phyloP scores from a whole-genome alignment of 2,113 vertebrate genomes.

The Macquaria australasica region DNA sequence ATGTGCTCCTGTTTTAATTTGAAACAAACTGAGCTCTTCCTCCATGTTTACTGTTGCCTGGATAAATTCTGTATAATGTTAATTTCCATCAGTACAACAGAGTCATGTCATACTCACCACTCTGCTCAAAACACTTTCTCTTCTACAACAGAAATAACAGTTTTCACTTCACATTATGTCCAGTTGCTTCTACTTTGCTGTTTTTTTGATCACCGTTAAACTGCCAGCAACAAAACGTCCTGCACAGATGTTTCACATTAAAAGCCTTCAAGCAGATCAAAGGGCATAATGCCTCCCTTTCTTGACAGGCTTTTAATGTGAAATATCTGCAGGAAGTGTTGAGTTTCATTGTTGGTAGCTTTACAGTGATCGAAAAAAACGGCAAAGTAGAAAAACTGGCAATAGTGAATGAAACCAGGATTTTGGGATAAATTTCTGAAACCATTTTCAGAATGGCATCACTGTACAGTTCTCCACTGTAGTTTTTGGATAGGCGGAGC shows the following conservation, averaged over 20 bases:
- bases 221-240: not conserved
- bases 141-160: too few relatives aligned
- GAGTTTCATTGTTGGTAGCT: too few relatives aligned
- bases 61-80: too few relatives aligned
- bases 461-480: not conserved
- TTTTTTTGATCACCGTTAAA: not conserved
- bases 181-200: not conserved
- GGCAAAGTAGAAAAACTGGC: not conserved
- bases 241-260: conserved; percentile 1
- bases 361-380: not conserved
- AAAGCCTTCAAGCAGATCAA: not conserved
- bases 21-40: too few relatives aligned
- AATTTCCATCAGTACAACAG: too few relatives aligned
- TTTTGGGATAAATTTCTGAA: too few relatives aligned
- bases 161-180: not conserved
- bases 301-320: not conserved
- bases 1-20: too few relatives aligned
- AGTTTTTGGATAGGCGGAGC: too few relatives aligned
- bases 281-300: not conserved
- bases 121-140: too few relatives aligned
- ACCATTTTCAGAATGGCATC: too few relatives aligned
- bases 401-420: not conserved
- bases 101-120: too few relatives aligned
- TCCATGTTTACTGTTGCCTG: too few relatives aligned
- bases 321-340: not conserved